Conservation (phyloP, 2,888 invertebrate genomes). For the Rotaria magnacalcarata region DNA sequence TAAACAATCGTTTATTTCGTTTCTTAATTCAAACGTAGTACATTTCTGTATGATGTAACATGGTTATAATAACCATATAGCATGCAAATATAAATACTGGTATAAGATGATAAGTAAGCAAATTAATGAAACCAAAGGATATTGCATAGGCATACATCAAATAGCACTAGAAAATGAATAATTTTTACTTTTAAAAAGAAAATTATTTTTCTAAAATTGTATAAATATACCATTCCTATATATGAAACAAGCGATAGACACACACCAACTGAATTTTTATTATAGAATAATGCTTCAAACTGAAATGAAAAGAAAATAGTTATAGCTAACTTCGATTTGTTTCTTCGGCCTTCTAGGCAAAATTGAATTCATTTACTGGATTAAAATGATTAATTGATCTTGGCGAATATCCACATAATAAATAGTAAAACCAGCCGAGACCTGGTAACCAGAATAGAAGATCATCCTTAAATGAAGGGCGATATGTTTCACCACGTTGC, state of each 20-base stretch:
- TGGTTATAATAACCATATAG: conserved; percentile 54
- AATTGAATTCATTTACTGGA: conserved; percentile 36
- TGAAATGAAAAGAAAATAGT: background rate
- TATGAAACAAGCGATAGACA: conserved; percentile 49
- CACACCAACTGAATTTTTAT: conserved; percentile 47
- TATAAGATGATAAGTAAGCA: conserved; percentile 51
- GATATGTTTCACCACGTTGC: conserved; percentile 48
- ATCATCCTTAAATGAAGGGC: conserved; percentile 41
- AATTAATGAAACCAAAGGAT: conserved; percentile 48
- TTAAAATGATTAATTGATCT: conserved; percentile 51
- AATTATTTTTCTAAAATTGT: background rate
- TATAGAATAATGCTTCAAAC: conserved; percentile 50
- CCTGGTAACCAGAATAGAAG: conserved; percentile 49
- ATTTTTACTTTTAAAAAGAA: background rate
- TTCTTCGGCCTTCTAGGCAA: background rate
- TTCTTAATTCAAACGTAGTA: background rate
- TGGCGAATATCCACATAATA: conserved; percentile 53
- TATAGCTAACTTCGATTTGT: too few relatives aligned
- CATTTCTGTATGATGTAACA: conserved; percentile 56
- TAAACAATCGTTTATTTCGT: background rate
- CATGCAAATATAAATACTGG: conserved; percentile 53
- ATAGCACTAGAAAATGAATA: conserved; percentile 49
- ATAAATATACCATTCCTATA: conserved; percentile 8
- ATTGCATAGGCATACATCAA: conserved; percentile 22
- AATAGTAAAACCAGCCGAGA: conserved; percentile 54